phyloP scores from a whole-genome alignment of 1,140 invertebrate species.

The Aphelenchoides avenae region DNA sequence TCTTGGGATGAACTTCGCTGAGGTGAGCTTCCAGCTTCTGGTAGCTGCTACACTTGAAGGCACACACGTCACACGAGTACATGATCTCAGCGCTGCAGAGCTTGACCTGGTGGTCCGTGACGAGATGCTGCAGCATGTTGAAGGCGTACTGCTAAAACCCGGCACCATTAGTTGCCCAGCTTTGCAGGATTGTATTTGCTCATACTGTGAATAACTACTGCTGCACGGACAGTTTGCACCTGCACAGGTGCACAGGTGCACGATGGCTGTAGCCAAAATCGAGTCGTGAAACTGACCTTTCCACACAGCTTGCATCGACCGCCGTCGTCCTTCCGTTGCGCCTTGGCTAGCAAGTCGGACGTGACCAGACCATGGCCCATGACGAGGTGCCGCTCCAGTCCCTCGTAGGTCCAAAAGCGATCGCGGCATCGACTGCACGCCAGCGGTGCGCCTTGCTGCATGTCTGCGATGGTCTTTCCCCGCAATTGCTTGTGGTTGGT shows the following conservation, averaged over 20 bases:
- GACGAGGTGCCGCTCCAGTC: constrained; percentile 79
- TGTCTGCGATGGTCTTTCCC: constrained; percentile 38
- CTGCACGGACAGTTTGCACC: not conserved
- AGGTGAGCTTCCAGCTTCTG: constrained; percentile 46
- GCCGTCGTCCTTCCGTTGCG: constrained; percentile 85
- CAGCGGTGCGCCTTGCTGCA: constrained; percentile 67
- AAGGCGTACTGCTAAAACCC: constrained; percentile 50
- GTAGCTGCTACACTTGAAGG: constrained; percentile 50
- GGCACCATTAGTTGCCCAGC: constrained; percentile 15
- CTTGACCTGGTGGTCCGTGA: constrained; percentile 44
- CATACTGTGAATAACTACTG: constrained; percentile 1
- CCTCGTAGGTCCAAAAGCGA: constrained; percentile 77
- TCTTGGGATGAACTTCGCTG: constrained; percentile 40
- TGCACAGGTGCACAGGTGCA: constrained; percentile 1
- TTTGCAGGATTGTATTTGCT: constrained; percentile 1
- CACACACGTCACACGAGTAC: constrained; percentile 50
- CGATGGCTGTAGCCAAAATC: no score
- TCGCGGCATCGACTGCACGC: constrained; percentile 95
- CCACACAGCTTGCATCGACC: constrained; percentile 87
- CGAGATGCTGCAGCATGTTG: constrained; percentile 56
- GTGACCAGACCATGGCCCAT: constrained; percentile 88
- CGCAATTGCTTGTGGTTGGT: constrained; percentile 40
- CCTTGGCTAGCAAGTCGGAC: constrained; percentile 88
- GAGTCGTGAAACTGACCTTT: constrained; percentile 61
- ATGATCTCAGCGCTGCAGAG: constrained; percentile 38